Conservation (phyloP, 2,888 invertebrate genomes). For the Agrotis ipsilon region DNA sequence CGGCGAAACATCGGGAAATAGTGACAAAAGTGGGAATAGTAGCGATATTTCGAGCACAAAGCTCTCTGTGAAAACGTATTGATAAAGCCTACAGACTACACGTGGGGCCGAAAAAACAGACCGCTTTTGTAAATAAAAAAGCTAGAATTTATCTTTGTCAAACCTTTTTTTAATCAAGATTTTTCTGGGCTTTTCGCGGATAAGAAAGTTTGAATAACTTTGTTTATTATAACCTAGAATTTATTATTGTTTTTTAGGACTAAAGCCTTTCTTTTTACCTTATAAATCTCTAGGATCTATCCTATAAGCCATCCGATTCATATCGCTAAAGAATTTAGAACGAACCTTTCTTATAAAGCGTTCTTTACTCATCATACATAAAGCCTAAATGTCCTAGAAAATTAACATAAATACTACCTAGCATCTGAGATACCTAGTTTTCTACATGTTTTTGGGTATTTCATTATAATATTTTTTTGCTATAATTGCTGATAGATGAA, state of each 20-base stretch:
- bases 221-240: background rate
- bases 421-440: too few relatives aligned
- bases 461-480: too few relatives aligned
- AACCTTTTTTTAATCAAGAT: slow-evolving; percentile 17
- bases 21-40: slow-evolving; percentile 33
- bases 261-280: background rate
- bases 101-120: slow-evolving; percentile 18
- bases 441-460: too few relatives aligned
- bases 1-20: slow-evolving; percentile 19
- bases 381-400: background rate
- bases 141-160: background rate
- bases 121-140: background rate
- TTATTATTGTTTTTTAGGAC: background rate
- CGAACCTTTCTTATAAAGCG: background rate
- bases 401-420: background rate
- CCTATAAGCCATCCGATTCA: slow-evolving; percentile 1
- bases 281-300: background rate
- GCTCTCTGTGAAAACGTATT: slow-evolving; percentile 46
- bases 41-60: slow-evolving; percentile 46
- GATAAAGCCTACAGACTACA: slow-evolving; percentile 44
- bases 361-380: background rate
- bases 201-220: background rate
- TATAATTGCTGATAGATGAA: too few relatives aligned
- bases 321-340: background rate
- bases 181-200: background rate